phyloP scores from a whole-genome alignment of 2,797 vertebrate genomes.

The Pipistrellus pygmaeus region DNA sequence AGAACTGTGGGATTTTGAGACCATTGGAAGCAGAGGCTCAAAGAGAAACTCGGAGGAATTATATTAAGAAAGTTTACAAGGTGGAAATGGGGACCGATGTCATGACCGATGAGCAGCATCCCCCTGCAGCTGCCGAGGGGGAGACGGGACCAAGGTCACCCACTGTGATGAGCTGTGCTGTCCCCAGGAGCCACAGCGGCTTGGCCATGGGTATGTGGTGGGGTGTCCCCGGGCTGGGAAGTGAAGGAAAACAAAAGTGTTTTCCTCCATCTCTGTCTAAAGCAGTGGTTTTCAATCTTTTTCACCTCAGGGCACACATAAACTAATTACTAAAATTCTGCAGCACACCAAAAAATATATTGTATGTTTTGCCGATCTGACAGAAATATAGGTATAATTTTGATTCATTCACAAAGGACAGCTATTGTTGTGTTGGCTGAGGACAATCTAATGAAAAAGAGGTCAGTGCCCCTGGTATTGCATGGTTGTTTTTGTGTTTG shows the following conservation, averaged over 20 bases:
- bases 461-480: neutral
- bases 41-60: neutral
- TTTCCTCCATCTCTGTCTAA: neutral
- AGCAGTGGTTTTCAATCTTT: neutral
- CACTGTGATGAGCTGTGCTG: neutral
- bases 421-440: neutral
- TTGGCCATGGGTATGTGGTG: neutral
- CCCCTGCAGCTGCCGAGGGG: neutral
- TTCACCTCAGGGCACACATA: neutral
- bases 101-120: neutral
- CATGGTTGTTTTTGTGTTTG: neutral
- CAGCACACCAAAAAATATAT: neutral
- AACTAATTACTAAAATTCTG: neutral
- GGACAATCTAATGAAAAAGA: neutral
- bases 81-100: neutral
- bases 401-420: neutral
- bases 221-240: neutral
- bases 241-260: neutral
- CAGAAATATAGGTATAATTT: neutral
- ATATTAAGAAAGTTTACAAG: conserved; percentile 17
- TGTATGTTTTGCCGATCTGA: neutral
- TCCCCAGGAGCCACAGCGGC: neutral
- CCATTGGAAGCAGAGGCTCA: neutral
- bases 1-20: neutral
- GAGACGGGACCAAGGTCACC: too few relatives aligned